phyloP scores from a whole-genome alignment of 2,113 vertebrate genomes.

The Podarcis raffonei region DNA sequence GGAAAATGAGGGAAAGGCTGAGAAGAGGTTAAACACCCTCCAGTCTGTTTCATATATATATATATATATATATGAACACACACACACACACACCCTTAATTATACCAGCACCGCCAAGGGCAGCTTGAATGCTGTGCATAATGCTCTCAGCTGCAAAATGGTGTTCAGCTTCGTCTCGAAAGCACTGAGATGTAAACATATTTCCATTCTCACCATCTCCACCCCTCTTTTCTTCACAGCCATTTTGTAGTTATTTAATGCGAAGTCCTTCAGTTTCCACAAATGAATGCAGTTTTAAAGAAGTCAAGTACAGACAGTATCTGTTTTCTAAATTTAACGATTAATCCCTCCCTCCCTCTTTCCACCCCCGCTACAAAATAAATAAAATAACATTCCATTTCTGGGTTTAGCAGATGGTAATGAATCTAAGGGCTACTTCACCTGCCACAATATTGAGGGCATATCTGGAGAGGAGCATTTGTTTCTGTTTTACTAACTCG shows the following conservation, averaged over 20 bases:
- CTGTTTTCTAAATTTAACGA: neutral
- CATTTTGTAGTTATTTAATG: neutral
- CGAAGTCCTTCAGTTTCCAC: neutral
- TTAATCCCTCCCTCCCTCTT: neutral
- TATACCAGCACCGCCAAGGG: neutral
- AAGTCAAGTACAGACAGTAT: neutral
- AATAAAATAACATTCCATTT: neutral
- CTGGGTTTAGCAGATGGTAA: neutral
- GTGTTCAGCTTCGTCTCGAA: neutral
- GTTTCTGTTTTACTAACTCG: neutral
- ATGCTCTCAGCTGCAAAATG: neutral
- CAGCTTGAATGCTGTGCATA: neutral
- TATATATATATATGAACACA: no score
- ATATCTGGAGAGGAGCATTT: neutral
- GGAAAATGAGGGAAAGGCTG: slow-evolving; percentile 44
- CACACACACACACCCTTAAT: neutral
- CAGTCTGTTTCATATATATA: slow-evolving; percentile 46
- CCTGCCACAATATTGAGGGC: neutral
- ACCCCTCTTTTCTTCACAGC: neutral
- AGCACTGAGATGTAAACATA: neutral
- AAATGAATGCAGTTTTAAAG: neutral
- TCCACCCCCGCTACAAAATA: no score
- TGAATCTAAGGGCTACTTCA: neutral
- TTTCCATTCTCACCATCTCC: neutral
- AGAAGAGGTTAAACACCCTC: slow-evolving; percentile 47